phyloP scores from a whole-genome alignment of 2,113 vertebrate species.

The Psittacara wagleri region DNA sequence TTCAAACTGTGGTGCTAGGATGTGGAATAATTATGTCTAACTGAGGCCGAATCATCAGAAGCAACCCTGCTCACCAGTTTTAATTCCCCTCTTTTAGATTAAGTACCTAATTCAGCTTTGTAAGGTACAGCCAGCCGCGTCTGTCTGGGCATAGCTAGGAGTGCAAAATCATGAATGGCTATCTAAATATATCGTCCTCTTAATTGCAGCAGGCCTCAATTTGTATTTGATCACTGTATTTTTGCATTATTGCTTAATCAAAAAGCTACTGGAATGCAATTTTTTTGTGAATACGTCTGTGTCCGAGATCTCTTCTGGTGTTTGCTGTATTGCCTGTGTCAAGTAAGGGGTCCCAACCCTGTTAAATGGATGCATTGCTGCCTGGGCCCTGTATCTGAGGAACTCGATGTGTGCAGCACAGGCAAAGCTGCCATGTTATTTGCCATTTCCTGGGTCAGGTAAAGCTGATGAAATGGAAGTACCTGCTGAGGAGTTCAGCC shows the following conservation, averaged over 20 bases:
- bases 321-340: not conserved
- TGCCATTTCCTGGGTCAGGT: not conserved
- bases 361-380: not conserved
- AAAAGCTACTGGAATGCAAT: not conserved
- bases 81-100: conserved; percentile 7
- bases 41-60: not conserved
- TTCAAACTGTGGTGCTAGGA: not conserved
- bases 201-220: conserved; percentile 24
- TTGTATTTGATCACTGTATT: not conserved
- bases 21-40: not conserved
- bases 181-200: not conserved
- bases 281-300: not conserved
- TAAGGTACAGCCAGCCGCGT: not conserved
- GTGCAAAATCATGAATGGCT: not conserved
- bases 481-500: not conserved
- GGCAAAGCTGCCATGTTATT: not conserved
- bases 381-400: not conserved
- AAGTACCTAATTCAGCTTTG: not conserved
- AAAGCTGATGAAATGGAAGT: not conserved
- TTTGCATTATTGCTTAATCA: not conserved
- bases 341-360: not conserved
- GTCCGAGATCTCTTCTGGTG: not conserved
- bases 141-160: not conserved
- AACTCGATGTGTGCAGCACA: no score
- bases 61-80: conserved; percentile 1